Percentiles rank a stretch among this genome's conserved stretches.
Evolutionary conservation across 2,113 vertebrate genomes (phyloP).

Genomic region (Dicrurus megarhynchus): DNA sequence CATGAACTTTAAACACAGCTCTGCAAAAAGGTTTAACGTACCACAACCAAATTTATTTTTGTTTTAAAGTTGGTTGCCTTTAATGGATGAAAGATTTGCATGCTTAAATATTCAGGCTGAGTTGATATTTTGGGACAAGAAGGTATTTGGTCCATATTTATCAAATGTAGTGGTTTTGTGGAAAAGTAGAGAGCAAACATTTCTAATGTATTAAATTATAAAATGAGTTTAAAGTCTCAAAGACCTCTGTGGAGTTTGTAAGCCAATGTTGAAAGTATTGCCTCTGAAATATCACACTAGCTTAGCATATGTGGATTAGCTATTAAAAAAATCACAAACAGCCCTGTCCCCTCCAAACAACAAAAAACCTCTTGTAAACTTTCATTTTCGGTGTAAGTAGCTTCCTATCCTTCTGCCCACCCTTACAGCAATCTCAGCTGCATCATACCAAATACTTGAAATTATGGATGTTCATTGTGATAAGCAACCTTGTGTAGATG

Average conservation of each 20-base stretch:
- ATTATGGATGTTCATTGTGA: neutral
- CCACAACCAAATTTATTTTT: neutral
- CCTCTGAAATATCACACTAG: neutral
- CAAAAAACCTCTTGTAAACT: neutral
- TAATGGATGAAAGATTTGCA: neutral
- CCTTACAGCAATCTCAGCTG: neutral
- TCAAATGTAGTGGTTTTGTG: neutral
- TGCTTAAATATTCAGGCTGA: neutral
- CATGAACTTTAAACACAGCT: neutral
- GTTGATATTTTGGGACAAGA: neutral
- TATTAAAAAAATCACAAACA: neutral
- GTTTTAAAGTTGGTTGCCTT: neutral
- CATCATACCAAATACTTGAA: neutral
- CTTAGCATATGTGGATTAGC: neutral
- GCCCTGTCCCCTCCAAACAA: neutral
- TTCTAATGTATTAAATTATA: neutral
- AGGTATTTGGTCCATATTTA: neutral
- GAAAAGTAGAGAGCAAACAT: neutral
- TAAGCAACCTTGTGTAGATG: neutral
- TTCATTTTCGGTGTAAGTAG: neutral
- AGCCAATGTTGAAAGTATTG: neutral
- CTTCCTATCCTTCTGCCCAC: neutral
- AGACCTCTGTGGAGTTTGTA: neutral
- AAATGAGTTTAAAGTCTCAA: neutral
- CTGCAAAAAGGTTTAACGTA: neutral